Conservation (phyloP, 2,113 vertebrate species). For the Pteronura brasiliensis region DNA sequence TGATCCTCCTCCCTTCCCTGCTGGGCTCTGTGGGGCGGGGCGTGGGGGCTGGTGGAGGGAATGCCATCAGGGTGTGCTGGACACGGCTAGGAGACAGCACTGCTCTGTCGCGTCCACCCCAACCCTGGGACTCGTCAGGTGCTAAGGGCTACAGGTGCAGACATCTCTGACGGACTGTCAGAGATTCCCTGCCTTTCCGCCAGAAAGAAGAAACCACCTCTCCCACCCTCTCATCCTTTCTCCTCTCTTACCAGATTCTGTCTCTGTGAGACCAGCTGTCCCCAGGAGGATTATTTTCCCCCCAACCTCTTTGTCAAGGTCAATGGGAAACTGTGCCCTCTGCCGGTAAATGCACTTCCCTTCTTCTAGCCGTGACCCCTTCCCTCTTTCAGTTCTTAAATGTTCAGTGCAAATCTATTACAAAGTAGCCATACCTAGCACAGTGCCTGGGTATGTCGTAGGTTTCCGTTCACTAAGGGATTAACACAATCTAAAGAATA, state of each 20-base stretch:
- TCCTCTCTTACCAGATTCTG: conserved; percentile 80
- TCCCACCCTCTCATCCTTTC: not conserved
- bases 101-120: not conserved
- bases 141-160: not conserved
- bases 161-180: not conserved
- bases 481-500: not conserved
- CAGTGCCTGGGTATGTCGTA: not conserved
- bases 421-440: not conserved
- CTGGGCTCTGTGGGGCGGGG: not conserved
- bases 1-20: not conserved
- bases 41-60: not conserved
- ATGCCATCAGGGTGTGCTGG: not conserved
- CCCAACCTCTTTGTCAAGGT: conserved; percentile 87
- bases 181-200: not conserved
- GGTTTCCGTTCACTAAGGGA: not conserved
- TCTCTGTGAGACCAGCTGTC: conserved; percentile 88
- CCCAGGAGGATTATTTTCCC: conserved; percentile 86
- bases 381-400: not conserved
- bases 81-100: not conserved
- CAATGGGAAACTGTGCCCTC: conserved; percentile 86
- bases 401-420: not conserved
- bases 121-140: not conserved
- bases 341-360: conserved; percentile 80
- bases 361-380: not conserved
- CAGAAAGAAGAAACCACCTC: not conserved